Conservation (phyloP, 2,113 vertebrate genomes). For the Ascaphus truei region DNA sequence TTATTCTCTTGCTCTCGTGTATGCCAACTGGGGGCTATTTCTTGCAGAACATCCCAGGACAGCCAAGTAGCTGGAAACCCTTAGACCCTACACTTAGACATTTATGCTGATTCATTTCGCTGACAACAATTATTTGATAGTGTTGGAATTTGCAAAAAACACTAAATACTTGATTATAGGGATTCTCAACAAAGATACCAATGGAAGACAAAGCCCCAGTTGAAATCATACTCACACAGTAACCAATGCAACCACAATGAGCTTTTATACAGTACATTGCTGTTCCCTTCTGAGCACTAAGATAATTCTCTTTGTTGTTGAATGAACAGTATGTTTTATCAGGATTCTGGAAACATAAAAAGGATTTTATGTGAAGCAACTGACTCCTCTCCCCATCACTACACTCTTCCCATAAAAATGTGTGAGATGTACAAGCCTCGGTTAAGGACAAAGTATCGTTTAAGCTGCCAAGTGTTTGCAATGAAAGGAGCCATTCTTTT, state of each 20-base stretch:
- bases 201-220: background rate
- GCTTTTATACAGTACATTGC: constrained; percentile 17
- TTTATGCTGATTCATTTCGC: background rate
- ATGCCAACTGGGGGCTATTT: too few species aligned
- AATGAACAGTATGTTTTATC: constrained; percentile 12
- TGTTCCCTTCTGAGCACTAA: background rate
- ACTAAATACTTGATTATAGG: background rate
- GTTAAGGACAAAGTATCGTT: background rate
- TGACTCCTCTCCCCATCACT: constrained; percentile 22
- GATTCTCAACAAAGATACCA: background rate
- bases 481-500: constrained; percentile 21
- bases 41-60: too few species aligned
- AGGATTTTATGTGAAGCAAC: constrained; percentile 27
- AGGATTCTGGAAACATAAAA: constrained; percentile 25
- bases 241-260: background rate
- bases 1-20: too few species aligned
- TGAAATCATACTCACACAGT: background rate
- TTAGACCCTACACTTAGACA: too few species aligned
- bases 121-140: background rate
- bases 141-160: background rate
- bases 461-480: constrained; percentile 12
- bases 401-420: constrained; percentile 8
- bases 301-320: constrained; percentile 12
- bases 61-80: too few species aligned
- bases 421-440: constrained; percentile 17